phyloP scores from a whole-genome alignment of 64 coral and sea anemone genomes.

The Anthopleura sola region DNA sequence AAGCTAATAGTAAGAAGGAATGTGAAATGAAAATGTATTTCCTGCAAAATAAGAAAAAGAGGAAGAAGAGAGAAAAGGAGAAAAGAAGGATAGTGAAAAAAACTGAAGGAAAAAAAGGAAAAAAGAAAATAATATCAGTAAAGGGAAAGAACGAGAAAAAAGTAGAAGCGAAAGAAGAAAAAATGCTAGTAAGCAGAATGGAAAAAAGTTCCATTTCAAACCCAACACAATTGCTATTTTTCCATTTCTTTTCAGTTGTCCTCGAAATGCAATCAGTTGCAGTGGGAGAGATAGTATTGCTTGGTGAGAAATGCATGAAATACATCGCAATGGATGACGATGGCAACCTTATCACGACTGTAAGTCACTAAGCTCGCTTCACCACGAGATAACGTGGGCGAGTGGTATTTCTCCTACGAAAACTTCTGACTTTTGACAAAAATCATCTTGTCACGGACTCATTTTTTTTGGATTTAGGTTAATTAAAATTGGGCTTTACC shows the following conservation, averaged over 20 bases:
- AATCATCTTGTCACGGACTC: too few relatives aligned
- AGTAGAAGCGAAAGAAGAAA: neutral
- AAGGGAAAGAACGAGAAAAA: neutral
- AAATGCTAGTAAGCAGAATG: neutral
- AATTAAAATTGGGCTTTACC: too few relatives aligned
- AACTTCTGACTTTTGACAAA: too few relatives aligned
- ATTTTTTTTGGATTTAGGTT: too few relatives aligned
- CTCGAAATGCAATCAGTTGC: slow-evolving; percentile 24
- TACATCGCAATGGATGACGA: slow-evolving; percentile 34
- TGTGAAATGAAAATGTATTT: too few relatives aligned
- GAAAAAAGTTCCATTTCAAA: neutral
- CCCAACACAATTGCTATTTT: neutral
- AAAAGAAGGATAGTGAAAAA: neutral
- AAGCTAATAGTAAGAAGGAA: neutral
- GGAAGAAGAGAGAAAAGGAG: neutral
- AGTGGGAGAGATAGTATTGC: slow-evolving; percentile 1
- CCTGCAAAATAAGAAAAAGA: neutral
- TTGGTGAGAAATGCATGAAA: slow-evolving; percentile 10
- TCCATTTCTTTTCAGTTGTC: neutral
- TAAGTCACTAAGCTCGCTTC: neutral
- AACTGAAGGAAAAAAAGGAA: neutral
- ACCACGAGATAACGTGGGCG: too few relatives aligned
- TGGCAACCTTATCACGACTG: slow-evolving; percentile 37
- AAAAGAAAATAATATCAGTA: neutral
- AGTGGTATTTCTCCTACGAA: too few relatives aligned